Percentiles rank a stretch among this genome's conserved stretches.
These are phyloP conservation scores for Chironomus tepperi DNA, from an alignment of 1,140 invertebrate genomes.

Conservation along the genomic window DNA sequence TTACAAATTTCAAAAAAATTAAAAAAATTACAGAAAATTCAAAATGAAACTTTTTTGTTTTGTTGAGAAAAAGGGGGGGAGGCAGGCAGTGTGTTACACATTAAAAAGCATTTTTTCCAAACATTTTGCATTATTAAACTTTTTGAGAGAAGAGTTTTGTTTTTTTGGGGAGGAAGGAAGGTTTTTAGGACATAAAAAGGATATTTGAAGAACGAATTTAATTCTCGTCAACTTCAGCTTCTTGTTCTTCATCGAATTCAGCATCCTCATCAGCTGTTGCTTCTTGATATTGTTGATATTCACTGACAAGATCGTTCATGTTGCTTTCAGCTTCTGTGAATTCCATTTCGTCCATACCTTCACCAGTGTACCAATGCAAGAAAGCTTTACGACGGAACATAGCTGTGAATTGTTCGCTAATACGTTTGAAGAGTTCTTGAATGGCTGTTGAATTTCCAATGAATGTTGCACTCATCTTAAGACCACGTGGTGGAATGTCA, in stretches of 20 bases:
- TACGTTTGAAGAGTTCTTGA: constrained; percentile 59
- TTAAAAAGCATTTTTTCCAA: neutral
- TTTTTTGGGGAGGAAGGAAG: neutral
- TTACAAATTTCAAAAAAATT: too few species aligned
- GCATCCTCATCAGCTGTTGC: constrained; percentile 59
- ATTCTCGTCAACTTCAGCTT: constrained; percentile 44
- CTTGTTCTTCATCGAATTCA: constrained; percentile 58
- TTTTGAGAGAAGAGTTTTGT: neutral
- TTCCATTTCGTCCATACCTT: constrained; percentile 80
- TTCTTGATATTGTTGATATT: constrained; percentile 86
- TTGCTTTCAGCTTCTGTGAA: constrained; percentile 72
- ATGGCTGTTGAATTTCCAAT: constrained; percentile 65
- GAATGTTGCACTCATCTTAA: constrained; percentile 64
- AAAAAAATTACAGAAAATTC: neutral
- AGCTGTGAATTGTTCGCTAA: constrained; percentile 56
- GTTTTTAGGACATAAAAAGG: neutral
- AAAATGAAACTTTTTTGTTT: neutral
- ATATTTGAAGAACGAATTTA: constrained; percentile 33
- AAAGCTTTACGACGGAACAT: constrained; percentile 77
- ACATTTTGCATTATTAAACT: neutral
- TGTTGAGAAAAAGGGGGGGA: neutral
- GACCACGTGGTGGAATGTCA: constrained; percentile 59
- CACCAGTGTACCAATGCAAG: constrained; percentile 66
- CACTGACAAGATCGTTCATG: constrained; percentile 75
- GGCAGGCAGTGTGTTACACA: neutral